Evolutionary conservation across 2,888 invertebrate genomes (phyloP), one percentile per base, ranked within the genome.

Genomic region (Exephanes ischioxanthus): DNA sequence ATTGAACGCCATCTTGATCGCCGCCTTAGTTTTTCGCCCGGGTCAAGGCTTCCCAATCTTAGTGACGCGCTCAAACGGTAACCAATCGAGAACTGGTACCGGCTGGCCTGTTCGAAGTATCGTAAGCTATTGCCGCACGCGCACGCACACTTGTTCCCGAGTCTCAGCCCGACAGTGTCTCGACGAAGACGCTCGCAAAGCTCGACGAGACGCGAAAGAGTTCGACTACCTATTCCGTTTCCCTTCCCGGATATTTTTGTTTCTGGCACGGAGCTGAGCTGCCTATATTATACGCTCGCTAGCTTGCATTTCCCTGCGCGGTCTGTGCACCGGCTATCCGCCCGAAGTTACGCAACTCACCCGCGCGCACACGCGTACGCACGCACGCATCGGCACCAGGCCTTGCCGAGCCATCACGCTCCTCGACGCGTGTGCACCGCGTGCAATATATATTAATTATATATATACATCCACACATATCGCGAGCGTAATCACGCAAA

Each of bases 211-310:
- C 72, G 66, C 67, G 78, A 53, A 78, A 48, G 61, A 61, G 76
- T 82, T 78, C 80, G 84, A 80, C 61, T 70, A 83, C 80, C 79
- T 82, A 81, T 81, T 61, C 45, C 71, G 19, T 33, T 22, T 63
- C 71, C 63, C 55, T 63, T 55, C 80, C 83, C 80, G 81, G 89
- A 87, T 90, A 93, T 93, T 93, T 93, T 93, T 83, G 93, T 92
- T 93, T 92, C 90, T 93, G 92, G 93, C 93, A 92, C 93, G 87
- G 89, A 90, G 91, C 93, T 92, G 90, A 90, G 92, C 45, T 16
- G 90, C 92, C 92, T 93, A 91, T 90, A 92, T 92, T 89, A 88
- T 82, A 86, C 71, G 72, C 82, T 85, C 68, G 77, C 67, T 77
- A 63, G 84, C 86, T 82, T 86, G 88, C 86, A 84, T 79, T 84